Conservation (phyloP, 2,888 invertebrate species). For the Capitulum mitella region DNA sequence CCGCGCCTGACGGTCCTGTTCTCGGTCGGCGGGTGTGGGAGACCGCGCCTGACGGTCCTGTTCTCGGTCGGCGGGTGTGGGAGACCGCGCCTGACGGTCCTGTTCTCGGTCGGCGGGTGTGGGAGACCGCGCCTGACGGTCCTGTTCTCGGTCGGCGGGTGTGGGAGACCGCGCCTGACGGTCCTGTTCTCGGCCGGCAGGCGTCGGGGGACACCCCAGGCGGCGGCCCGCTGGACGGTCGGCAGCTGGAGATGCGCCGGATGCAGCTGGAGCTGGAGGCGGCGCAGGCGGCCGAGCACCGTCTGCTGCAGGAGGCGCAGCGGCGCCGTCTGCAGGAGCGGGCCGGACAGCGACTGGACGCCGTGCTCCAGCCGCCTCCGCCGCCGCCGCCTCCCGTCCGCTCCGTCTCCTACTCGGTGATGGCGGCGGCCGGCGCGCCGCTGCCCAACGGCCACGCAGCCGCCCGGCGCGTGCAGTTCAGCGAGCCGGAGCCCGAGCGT, state of each 20-base stretch:
- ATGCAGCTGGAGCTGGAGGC: slow-evolving; percentile 52
- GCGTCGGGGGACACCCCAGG: not conserved
- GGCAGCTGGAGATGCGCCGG: slow-evolving; percentile 51
- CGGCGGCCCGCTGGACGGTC: not conserved
- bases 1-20: too few relatives aligned
- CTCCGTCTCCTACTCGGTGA: not conserved
- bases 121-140: too few relatives aligned
- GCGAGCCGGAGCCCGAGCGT: not conserved
- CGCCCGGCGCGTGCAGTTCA: not conserved
- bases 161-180: too few relatives aligned
- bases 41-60: too few relatives aligned
- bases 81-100: too few relatives aligned
- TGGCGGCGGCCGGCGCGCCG: not conserved
- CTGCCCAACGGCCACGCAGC: not conserved
- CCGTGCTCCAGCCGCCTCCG: not conserved
- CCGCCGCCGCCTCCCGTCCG: slow-evolving; percentile 11
- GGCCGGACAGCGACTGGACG: not conserved
- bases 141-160: too few relatives aligned
- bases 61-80: too few relatives aligned
- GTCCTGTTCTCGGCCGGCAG: too few relatives aligned
- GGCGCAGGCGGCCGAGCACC: slow-evolving; percentile 47
- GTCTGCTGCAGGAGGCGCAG: slow-evolving; percentile 45
- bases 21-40: too few relatives aligned
- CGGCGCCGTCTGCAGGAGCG: slow-evolving; percentile 39
- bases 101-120: too few relatives aligned